Base-by-base conservation (phyloP, 2,888 invertebrate species). In the Cenopis cana region DNA sequence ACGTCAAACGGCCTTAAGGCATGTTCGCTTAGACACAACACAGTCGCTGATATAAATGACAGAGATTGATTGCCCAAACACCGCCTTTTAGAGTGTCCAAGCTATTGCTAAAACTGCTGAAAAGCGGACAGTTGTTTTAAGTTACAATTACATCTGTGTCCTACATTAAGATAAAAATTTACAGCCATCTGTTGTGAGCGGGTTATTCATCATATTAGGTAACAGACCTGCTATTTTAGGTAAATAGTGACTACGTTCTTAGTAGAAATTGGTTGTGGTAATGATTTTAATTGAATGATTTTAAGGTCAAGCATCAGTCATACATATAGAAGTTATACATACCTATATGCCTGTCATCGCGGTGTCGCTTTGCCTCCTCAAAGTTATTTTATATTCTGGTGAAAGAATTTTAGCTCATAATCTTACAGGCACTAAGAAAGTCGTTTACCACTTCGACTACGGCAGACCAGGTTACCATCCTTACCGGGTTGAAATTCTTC, bases 1-100 rank as follows among this genome's bases (percentile, higher is more conserved):
- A 83, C 86, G 81, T 82, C 72, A 66, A 64, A 77, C 84, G 74
- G 80, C 87, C 89, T 88, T 87, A 86, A 83, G 77, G 74, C 74
- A 49, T 76, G 76, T 82, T 78, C 76, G 76, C 77, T 74, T 72
- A 69, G 76, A 78, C 75, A 75, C 74, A 73, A 75, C 76, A 60
- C 64, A 57, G 66, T 20, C 61, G 69, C 69, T 69, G 75, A 76
- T 73, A 69, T 73, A 68, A 73, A 76, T 70, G 79, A 79, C 77
- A 77, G 72, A 76, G 77, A 81, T 78, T 75, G 74, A 83, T 80
- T 54, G 72, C 60, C 61, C 62, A 69, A 75, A 56, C 69, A 73
- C 71, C n/a, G 11, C 29, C 73, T 60, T 41, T 59, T 71, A 56
- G 24, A 38, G 49, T 67, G 61, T 67, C 66, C 17, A 20, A 62